phyloP scores from a whole-genome alignment of 2,113 vertebrate species.

The Laticauda colubrina region DNA sequence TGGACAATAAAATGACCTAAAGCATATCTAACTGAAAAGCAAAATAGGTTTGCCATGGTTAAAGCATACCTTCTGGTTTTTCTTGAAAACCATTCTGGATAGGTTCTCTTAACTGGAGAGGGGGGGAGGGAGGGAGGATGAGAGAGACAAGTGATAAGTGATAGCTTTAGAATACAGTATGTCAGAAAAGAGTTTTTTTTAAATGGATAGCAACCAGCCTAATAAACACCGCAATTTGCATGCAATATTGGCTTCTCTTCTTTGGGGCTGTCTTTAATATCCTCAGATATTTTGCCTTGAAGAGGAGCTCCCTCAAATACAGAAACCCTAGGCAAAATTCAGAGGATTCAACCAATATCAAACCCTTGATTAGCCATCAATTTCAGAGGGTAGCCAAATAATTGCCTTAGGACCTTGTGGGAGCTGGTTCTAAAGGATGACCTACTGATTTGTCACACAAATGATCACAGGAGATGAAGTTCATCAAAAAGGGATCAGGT shows the following conservation, averaged over 20 bases:
- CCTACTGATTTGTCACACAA: not conserved
- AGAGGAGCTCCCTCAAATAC: not conserved
- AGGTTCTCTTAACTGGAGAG: not conserved
- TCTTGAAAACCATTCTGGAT: not conserved
- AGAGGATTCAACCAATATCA: not conserved
- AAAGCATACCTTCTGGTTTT: not conserved
- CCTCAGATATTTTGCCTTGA: not conserved
- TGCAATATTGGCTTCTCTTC: not conserved
- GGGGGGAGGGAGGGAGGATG: not conserved
- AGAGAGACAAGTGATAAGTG: not conserved
- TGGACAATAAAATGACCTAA: not conserved
- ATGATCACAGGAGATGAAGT: not conserved
- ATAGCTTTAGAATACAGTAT: no score
- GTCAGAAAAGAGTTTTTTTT: no score
- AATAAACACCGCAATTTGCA: not conserved
- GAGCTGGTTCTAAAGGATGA: not conserved
- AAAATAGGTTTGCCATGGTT: not conserved
- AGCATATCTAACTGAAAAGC: not conserved
- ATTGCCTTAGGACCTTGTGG: not conserved
- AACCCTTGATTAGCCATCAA: not conserved
- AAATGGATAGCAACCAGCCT: not conserved
- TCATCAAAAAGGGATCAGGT: not conserved
- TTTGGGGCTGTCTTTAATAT: not conserved
- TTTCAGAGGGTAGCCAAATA: constrained; percentile 4
- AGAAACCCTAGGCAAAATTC: not conserved